Percentiles rank a stretch among this genome's conserved stretches.
Evolutionary conservation across 1,140 invertebrate species (phyloP).

Genomic region (Drosophila yakuba): DNA sequence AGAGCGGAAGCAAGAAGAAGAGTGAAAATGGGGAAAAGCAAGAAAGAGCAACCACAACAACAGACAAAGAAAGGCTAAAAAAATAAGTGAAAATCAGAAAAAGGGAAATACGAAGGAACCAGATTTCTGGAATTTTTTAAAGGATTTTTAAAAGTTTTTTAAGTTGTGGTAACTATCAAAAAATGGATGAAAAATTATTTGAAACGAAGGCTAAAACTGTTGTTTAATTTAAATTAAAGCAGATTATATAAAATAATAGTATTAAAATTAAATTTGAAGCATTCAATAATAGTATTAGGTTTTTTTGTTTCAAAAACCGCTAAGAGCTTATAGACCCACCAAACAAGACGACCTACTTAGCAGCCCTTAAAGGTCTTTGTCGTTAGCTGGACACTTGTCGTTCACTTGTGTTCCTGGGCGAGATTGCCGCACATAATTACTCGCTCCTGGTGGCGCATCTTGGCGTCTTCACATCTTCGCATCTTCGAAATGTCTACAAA

Average conservation of each 20-base stretch:
- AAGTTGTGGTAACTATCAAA: background rate
- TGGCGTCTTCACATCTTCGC: background rate
- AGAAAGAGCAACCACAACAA: conserved; percentile 58
- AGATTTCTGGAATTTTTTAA: background rate
- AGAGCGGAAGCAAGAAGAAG: conserved; percentile 32
- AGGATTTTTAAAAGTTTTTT: background rate
- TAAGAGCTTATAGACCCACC: background rate
- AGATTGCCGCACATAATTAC: conserved; percentile 21
- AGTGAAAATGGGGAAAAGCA: conserved; percentile 11
- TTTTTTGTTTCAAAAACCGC: too few relatives aligned
- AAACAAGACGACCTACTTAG: conserved; percentile 36
- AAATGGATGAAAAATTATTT: too few relatives aligned
- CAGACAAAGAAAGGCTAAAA: conserved; percentile 50
- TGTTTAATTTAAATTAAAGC: too few relatives aligned
- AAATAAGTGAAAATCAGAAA: conserved; percentile 10
- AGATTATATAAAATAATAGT: background rate
- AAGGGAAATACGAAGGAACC: background rate
- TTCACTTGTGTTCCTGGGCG: conserved; percentile 4
- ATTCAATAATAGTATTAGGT: too few relatives aligned
- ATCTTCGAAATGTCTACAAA: conserved; percentile 26
- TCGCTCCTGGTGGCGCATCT: conserved; percentile 26
- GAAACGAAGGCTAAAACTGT: too few relatives aligned
- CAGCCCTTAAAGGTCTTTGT: conserved; percentile 41
- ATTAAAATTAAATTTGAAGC: background rate
- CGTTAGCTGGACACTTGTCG: conserved; percentile 1